Evolutionary conservation across 2,797 vertebrate genomes (phyloP), one percentile per base, ranked within the genome.

Genomic region (Delichon dasypus): DNA sequence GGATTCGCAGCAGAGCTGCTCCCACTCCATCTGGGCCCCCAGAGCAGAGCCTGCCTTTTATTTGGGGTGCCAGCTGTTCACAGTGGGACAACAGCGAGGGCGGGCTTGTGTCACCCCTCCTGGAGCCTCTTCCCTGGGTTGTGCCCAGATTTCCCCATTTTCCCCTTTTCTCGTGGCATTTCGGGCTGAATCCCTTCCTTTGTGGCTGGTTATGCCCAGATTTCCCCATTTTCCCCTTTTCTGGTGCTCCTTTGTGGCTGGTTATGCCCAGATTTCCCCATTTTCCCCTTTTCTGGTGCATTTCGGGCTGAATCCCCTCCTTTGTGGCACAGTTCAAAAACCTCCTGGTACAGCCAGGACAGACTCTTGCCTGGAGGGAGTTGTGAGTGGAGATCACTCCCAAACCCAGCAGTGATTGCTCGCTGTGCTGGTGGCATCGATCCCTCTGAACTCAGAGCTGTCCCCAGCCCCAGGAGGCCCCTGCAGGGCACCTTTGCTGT

Each of bases 281-380:
- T 7, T 65, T 65, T 9, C 10, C 44, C 44, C 18, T 36, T 13
- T n/a, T 3, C 58, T 11, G 5, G 19, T 5, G 9, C 32, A 7
- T 47, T 88, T 53, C 14, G 40, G 22, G 15, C n/a, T n/a, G 23
- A 18, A 54, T 29, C 40, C 30, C 18, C 40, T 62, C 10, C 57
- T 42, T 44, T 45, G 10, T 20, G 44, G 17, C 55, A 29, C 7
- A 25, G 30, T 10, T 47, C 15, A n/a, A 55, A 73, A 38, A 3
- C 17, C 45, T 60, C 4, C 0, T 26, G 73, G 36, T 3, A 0
- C 0, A 30, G 3, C 15, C 54, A 47, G 67, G 71, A 13, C 0
- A 2, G 60, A 3, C 13, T 65, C 68, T 1, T 50, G 27, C 64
- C 75, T 70, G 29, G 13, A 42, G 74, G 40, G 17, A 23, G 70